Evolutionary conservation across 2,113 vertebrate genomes (phyloP).

Genomic region (Lota lota): DNA sequence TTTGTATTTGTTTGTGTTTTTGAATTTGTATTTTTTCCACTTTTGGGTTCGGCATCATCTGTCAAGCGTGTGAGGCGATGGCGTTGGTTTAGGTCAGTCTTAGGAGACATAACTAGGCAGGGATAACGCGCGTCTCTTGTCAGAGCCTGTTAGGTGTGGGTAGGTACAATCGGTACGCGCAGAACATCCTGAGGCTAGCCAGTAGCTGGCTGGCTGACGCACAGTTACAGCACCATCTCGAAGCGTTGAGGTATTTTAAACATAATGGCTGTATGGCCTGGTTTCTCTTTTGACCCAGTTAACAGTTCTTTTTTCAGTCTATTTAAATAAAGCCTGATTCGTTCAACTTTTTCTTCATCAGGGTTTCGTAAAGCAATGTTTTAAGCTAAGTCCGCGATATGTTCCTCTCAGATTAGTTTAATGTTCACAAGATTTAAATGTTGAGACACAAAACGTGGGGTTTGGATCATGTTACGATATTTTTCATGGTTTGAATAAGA

Average conservation of each 20-base stretch:
- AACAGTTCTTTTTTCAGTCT: constrained; percentile 35
- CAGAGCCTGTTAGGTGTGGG: constrained; percentile 30
- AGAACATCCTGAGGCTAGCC: constrained; percentile 49
- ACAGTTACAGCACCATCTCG: constrained; percentile 59
- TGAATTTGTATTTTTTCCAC: too few species aligned
- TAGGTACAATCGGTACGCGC: constrained; percentile 36
- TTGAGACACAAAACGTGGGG: background rate
- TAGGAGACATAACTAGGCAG: constrained; percentile 51
- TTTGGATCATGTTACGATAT: too few species aligned
- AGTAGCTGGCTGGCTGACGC: constrained; percentile 27
- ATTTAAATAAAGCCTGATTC: constrained; percentile 51
- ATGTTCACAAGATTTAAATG: too few species aligned
- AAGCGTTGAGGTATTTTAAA: constrained; percentile 58
- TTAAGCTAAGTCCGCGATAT: too few species aligned
- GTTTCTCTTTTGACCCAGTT: constrained; percentile 47
- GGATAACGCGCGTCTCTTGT: constrained; percentile 34
- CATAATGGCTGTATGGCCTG: constrained; percentile 46
- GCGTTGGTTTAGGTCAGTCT: constrained; percentile 40
- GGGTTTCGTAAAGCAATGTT: too few species aligned
- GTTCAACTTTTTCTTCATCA: constrained; percentile 21
- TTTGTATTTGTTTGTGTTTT: too few species aligned
- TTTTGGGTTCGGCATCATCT: too few species aligned
- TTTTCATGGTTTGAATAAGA: background rate
- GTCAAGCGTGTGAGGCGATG: too few species aligned
- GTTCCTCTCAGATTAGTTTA: too few species aligned